phyloP scores from a whole-genome alignment of 2,113 vertebrate species.

The Mastomys natalensis region DNA sequence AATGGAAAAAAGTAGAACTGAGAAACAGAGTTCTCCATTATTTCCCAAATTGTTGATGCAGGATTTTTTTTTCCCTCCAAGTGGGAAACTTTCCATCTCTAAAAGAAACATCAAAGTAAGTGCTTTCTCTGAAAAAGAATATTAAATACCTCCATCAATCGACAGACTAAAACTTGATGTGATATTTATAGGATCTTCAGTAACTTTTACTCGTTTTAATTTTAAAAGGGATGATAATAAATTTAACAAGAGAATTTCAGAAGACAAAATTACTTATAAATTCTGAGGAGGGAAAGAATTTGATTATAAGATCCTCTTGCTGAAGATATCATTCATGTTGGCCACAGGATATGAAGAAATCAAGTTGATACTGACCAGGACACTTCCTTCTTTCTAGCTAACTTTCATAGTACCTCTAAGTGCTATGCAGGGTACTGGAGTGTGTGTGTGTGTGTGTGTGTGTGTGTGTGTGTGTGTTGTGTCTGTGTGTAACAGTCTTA shows the following conservation, averaged over 20 bases:
- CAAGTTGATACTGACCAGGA: background rate
- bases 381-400: background rate
- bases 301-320: background rate
- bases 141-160: conserved; percentile 83
- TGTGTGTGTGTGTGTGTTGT: background rate
- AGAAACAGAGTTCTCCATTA: conserved; percentile 59
- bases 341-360: background rate
- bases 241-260: conserved; percentile 78
- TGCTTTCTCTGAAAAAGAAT: conserved; percentile 80
- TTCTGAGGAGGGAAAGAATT: conserved; percentile 3
- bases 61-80: conserved; percentile 60
- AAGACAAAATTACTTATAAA: conserved; percentile 61
- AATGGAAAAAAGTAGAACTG: conserved; percentile 66
- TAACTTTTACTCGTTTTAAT: conserved; percentile 78
- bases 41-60: conserved; percentile 74
- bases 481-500: background rate
- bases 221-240: conserved; percentile 81
- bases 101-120: conserved; percentile 76
- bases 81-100: conserved; percentile 64
- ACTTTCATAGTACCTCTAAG: background rate
- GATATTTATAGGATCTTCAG: conserved; percentile 82
- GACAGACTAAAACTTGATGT: conserved; percentile 82
- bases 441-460: background rate
- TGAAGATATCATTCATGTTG: background rate
- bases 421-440: no score